phyloP scores from a whole-genome alignment of 2,113 vertebrate genomes.

The Clarias magur region DNA sequence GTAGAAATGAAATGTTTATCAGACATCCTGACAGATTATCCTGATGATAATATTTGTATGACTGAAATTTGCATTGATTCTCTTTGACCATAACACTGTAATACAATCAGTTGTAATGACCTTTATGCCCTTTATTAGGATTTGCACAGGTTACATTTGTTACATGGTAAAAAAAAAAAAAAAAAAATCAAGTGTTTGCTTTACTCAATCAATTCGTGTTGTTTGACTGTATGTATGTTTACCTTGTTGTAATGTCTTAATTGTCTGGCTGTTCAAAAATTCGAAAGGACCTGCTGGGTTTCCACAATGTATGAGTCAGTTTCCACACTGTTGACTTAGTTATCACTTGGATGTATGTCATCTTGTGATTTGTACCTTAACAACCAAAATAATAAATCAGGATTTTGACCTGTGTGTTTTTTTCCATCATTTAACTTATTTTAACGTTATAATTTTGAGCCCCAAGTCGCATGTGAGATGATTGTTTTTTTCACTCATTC shows the following conservation, averaged over 20 bases:
- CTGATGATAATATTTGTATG: constrained; percentile 21
- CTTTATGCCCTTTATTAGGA: constrained; percentile 39
- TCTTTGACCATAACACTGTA: constrained; percentile 49
- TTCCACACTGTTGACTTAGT: background rate
- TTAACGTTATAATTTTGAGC: background rate
- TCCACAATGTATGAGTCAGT: constrained; percentile 1
- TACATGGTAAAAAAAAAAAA: constrained; percentile 32
- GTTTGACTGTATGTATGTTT: constrained; percentile 35
- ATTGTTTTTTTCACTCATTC: too few relatives aligned
- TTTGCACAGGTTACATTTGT: constrained; percentile 38
- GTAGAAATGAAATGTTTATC: constrained; percentile 18
- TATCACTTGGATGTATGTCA: constrained; percentile 31
- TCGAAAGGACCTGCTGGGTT: constrained; percentile 25
- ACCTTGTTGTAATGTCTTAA: constrained; percentile 39
- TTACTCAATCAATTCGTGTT: constrained; percentile 19
- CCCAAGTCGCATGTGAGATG: background rate
- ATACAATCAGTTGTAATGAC: constrained; percentile 21
- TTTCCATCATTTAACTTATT: background rate
- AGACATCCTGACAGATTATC: background rate
- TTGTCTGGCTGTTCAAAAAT: constrained; percentile 8
- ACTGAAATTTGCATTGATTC: constrained; percentile 32
- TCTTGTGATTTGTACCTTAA: constrained; percentile 28
- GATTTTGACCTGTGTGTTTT: constrained; percentile 35
- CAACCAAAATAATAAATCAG: constrained; percentile 40
- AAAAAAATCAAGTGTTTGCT: constrained; percentile 21